Percentiles rank a stretch among this genome's conserved stretches.
Evolutionary conservation across 92 coral and sea anemone species (phyloP).

Genomic region (Nematostella vectensis): DNA sequence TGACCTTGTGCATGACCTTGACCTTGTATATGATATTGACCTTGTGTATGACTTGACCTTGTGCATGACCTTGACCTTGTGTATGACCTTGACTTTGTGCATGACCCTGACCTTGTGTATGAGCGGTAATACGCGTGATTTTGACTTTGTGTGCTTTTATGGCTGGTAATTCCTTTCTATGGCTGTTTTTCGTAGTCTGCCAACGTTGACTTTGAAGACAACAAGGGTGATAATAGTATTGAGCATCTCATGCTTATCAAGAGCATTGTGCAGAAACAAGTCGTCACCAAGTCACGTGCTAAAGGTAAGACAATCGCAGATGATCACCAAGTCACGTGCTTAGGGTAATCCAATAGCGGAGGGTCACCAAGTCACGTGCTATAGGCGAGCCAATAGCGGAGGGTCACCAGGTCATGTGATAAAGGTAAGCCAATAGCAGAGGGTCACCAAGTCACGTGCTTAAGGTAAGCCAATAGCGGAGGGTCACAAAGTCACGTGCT

Average conservation of each 20-base stretch:
- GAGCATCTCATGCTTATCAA: slow-evolving; percentile 66
- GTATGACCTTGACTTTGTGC: too few species aligned
- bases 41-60: too few species aligned
- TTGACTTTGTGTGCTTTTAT: too few species aligned
- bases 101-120: too few species aligned
- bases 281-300: slow-evolving; percentile 82
- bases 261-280: slow-evolving; percentile 88
- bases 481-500: too few species aligned
- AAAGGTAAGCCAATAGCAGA: too few species aligned
- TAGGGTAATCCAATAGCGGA: slow-evolving; percentile 91
- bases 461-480: too few species aligned
- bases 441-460: too few species aligned
- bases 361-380: slow-evolving; percentile 81
- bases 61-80: too few species aligned
- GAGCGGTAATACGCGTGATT: too few species aligned
- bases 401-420: not conserved
- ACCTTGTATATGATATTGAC: too few species aligned
- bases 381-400: slow-evolving; percentile 9
- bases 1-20: too few species aligned
- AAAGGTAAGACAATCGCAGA: slow-evolving; percentile 11
- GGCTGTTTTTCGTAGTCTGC: slow-evolving; percentile 30
- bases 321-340: not conserved
- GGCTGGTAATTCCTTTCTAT: not conserved
- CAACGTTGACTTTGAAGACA: slow-evolving; percentile 74
- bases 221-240: slow-evolving; percentile 70